Percentiles rank a stretch among this genome's conserved stretches.
These are phyloP conservation scores for silkworm (Bombyx mori) DNA, from an alignment of 1,140 invertebrate genomes.

Conservation along the genomic window ASM3026992v2 NC_085118.1:11898001-11898500, in stretches of 20 bases:
- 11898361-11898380: constrained; percentile 10
- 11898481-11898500: constrained; percentile 71
- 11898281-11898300: constrained; percentile 79
- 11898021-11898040: constrained; percentile 73
- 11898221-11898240: constrained; percentile 77
- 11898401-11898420: constrained; percentile 54
- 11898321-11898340: constrained; percentile 37
- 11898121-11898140: constrained; percentile 78
- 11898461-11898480: constrained; percentile 64
- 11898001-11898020: constrained; percentile 80
- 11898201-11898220: constrained; percentile 4
- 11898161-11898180: not conserved
- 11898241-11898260: constrained; percentile 92
- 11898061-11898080: constrained; percentile 90
- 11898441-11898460: constrained; percentile 49
- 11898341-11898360: constrained; percentile 10
- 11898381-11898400: constrained; percentile 28
- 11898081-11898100: constrained; percentile 88
- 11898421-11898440: constrained; percentile 55
- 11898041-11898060: constrained; percentile 82
- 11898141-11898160: constrained; percentile 74
- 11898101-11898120: constrained; percentile 81
- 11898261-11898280: constrained; percentile 77
- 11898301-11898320: constrained; percentile 60
- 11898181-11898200: not conserved